Evolutionary conservation across 2,797 vertebrate genomes (phyloP).

Genomic region (Xiphophorus birchmanni): DNA sequence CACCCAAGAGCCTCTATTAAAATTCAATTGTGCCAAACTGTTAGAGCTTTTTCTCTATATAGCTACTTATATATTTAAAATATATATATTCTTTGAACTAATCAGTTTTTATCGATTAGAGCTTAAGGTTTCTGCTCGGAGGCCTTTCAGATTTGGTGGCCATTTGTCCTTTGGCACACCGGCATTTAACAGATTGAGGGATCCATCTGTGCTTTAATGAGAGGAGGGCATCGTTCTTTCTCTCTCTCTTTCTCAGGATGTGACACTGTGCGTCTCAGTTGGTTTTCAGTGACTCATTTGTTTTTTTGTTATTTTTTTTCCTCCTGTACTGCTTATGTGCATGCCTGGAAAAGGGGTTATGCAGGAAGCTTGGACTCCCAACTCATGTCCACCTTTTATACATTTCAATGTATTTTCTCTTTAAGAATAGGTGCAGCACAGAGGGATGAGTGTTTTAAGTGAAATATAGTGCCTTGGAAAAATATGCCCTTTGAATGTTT

Average conservation of each 20-base stretch:
- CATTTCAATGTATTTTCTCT: conserved; percentile 15
- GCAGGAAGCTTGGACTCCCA: conserved; percentile 34
- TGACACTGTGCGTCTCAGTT: conserved; percentile 75
- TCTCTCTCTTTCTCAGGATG: conserved; percentile 63
- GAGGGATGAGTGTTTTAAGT: background rate
- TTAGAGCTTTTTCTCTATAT: background rate
- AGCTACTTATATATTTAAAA: background rate
- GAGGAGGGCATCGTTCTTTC: conserved; percentile 51
- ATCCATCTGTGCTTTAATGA: conserved; percentile 70
- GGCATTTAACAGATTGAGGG: conserved; percentile 60
- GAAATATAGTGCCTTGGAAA: background rate
- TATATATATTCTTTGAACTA: background rate
- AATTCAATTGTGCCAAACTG: background rate
- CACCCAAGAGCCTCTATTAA: conserved; percentile 27
- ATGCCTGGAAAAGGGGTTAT: conserved; percentile 19
- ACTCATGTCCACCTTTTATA: conserved; percentile 33
- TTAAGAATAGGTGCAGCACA: background rate
- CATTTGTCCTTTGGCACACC: conserved; percentile 60
- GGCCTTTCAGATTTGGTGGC: conserved; percentile 38
- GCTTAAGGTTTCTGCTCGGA: conserved; percentile 28
- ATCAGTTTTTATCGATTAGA: conserved; percentile 1
- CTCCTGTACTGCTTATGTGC: conserved; percentile 46
- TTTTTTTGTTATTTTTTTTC: conserved; percentile 16
- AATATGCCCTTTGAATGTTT: background rate
- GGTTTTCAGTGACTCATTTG: conserved; percentile 76